A percentile compares a stretch with the other conserved stretches of the same genome.
Conservation (phyloP, 2,113 vertebrate genomes). For the Peucedramus taeniatus region DNA sequence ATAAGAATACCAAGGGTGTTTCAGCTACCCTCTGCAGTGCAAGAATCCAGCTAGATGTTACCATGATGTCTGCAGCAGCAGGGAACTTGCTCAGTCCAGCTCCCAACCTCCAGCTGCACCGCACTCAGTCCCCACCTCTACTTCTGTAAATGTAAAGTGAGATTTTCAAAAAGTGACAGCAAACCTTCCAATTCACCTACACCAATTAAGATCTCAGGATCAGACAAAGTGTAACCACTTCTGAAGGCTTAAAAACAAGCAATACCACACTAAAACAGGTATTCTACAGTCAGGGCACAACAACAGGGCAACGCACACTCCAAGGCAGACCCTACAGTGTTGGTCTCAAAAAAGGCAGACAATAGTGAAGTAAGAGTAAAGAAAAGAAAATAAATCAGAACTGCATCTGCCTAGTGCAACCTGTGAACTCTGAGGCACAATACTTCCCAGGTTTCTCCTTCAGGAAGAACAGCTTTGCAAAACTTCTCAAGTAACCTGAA, state of each 20-base stretch:
- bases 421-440: background rate
- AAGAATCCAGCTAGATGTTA: background rate
- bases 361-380: background rate
- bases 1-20: background rate
- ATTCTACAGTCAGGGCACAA: background rate
- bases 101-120: background rate
- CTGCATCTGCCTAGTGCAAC: background rate
- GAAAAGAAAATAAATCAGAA: background rate
- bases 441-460: background rate
- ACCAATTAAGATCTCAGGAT: background rate
- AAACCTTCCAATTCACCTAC: background rate
- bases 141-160: background rate
- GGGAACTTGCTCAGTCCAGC: background rate
- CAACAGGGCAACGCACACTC: background rate
- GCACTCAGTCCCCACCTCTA: background rate
- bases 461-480: background rate
- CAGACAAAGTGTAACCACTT: background rate
- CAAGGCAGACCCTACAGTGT: background rate
- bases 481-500: slow-evolving; percentile 1
- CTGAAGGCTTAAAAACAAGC: background rate
- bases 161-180: background rate
- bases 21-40: background rate
- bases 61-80: background rate
- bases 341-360: background rate
- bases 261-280: background rate